A percentile compares a stretch with the other conserved stretches of the same genome.
Conservation (phyloP, 2,113 vertebrate genomes). For the Cyprichromis sp. region DNA sequence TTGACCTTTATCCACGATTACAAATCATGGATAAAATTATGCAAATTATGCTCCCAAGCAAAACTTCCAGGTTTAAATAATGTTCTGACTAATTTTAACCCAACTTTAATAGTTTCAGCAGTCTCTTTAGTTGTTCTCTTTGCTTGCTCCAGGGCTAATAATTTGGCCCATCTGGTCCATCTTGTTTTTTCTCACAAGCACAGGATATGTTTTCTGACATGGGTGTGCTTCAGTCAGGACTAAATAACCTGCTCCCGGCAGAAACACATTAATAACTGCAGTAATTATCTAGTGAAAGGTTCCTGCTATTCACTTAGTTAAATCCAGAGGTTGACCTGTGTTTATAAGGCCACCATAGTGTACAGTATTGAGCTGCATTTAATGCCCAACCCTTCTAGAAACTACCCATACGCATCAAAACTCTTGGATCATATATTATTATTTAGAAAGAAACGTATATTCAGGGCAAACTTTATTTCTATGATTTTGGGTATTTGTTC, state of each 20-base stretch:
- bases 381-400: neutral
- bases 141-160: neutral
- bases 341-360: neutral
- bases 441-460: neutral
- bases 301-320: neutral
- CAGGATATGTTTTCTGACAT: neutral
- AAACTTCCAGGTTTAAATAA: neutral
- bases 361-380: neutral
- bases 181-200: neutral
- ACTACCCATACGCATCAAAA: fast-evolving
- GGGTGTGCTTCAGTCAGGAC: neutral
- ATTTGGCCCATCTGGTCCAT: neutral
- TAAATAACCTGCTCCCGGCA: neutral
- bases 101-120: neutral
- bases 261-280: fast-evolving
- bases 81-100: neutral
- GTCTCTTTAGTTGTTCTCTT: neutral
- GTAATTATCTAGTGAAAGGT: neutral
- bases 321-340: fast-evolving
- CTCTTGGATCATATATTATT: neutral
- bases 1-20: neutral
- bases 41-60: neutral
- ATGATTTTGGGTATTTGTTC: neutral
- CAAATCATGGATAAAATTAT: neutral
- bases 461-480: neutral